Base-by-base conservation (phyloP, 2,113 vertebrate genomes). In the Labeo rohita region DNA sequence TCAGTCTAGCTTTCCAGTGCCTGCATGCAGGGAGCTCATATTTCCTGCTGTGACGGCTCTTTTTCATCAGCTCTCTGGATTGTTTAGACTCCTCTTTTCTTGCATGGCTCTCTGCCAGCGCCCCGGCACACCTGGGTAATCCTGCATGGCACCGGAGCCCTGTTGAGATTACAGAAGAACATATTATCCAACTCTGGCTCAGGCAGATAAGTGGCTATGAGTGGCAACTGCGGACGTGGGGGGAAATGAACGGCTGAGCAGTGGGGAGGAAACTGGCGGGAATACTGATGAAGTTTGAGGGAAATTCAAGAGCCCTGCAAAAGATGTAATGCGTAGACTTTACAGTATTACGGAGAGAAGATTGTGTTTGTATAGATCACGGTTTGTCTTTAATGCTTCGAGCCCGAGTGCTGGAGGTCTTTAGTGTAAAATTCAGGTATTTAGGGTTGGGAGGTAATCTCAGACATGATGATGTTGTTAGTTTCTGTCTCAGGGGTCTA, bases 301-400 rank as follows among this genome's bases (percentile, higher is more conserved):
- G 66, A 77, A 87, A 87, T 76, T 84, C 54, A 86, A 86, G 84
- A 86, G 84, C 77, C 13, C 15, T 50, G 73, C 66, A 75, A 65
- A 66, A 73, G 80, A 85, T 84, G 84, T 83, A 85, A 83, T 54
- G 52, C n/a, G 0, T 10, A 47, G 52, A 65, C 78, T 85, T 66
- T 85, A 56, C 79, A 79, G 4, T 66, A 28, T 87, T 84, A 84
- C 45, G 16, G 21, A 28, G 45, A 73, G 49, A 23, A 75, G 72
- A 85, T 89, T 83, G 45, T n/a, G 78, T 89, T 87, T 87, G 80
- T 84, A 85, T 85, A 80, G 86, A 85, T 84, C 77, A 43, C 50
- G 9, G 15, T 13, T 34, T 61, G 81, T 16, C 61, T 36, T 15
- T 54, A 80, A 88, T 61, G 54, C 70, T 73, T 66, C 50, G 13